Evolutionary conservation across 1,140 invertebrate genomes (phyloP).

Genomic region (Stenopsyche tienmushanensis): DNA sequence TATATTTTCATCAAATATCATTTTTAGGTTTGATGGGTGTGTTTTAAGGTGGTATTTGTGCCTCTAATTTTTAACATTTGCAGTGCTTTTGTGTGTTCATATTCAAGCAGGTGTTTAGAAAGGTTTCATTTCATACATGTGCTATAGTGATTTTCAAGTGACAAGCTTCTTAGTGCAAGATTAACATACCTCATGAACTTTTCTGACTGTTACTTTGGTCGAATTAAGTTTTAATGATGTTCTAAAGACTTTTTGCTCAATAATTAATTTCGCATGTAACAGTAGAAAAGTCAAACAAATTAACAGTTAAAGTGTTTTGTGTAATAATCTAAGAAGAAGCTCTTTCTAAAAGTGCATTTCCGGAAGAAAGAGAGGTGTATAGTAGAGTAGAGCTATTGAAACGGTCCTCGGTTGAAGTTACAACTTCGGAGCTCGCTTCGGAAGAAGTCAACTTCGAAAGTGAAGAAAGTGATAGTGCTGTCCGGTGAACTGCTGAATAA

Average conservation of each 20-base stretch:
- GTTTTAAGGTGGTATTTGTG: not conserved
- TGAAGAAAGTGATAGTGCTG: slow-evolving; percentile 11
- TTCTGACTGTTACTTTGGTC: too few relatives aligned
- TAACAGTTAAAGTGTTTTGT: not conserved
- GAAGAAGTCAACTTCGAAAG: slow-evolving; percentile 21
- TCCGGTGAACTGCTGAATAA: too few relatives aligned
- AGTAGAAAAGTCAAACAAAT: not conserved
- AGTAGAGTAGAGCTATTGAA: slow-evolving; percentile 29
- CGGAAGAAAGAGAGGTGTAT: slow-evolving; percentile 26
- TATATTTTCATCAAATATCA: not conserved
- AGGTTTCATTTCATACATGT: slow-evolving; percentile 31
- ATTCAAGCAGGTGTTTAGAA: slow-evolving; percentile 36
- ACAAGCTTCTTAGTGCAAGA: slow-evolving; percentile 34
- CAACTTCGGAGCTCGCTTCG: slow-evolving; percentile 34
- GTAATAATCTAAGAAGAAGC: slow-evolving; percentile 36
- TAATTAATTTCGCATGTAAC: not conserved
- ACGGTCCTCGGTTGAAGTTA: slow-evolving; percentile 22
- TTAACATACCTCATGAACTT: slow-evolving; percentile 5
- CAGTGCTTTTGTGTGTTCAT: slow-evolving; percentile 21
- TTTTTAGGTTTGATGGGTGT: slow-evolving; percentile 10
- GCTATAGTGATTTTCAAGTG: slow-evolving; percentile 22
- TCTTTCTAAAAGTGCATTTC: slow-evolving; percentile 39
- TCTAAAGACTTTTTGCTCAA: too few relatives aligned
- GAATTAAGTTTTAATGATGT: too few relatives aligned
- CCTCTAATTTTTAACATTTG: too few relatives aligned